These are phyloP conservation scores for Tachypleus tridentatus DNA, from an alignment of 1,140 invertebrate genomes.

Conservation along the genomic window DNA sequence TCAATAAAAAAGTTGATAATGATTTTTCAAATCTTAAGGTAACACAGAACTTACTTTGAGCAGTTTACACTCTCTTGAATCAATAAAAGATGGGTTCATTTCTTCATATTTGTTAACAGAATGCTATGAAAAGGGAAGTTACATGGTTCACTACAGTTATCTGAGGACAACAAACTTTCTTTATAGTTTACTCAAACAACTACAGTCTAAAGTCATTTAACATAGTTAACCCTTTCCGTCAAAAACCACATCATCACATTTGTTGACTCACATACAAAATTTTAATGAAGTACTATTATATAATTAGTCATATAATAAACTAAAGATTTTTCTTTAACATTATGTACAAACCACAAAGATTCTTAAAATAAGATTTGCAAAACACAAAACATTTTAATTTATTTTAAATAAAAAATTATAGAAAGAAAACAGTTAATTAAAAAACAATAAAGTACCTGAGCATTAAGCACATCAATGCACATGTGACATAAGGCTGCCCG, in stretches of 20 bases:
- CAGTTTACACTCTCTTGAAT: slow-evolving; percentile 91
- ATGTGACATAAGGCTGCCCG: slow-evolving; percentile 85
- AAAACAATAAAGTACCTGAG: slow-evolving; percentile 39
- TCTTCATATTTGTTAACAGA: slow-evolving; percentile 87
- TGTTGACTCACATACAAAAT: not conserved
- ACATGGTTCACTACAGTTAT: no score
- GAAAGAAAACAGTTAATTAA: not conserved
- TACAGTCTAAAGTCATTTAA: no score
- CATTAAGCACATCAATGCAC: slow-evolving; percentile 88
- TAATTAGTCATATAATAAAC: not conserved
- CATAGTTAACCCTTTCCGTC: no score
- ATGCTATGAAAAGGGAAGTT: slow-evolving; percentile 35
- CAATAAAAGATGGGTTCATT: slow-evolving; percentile 82
- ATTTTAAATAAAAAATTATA: not conserved
- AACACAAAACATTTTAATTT: not conserved
- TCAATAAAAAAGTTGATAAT: no score
- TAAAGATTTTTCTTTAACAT: not conserved
- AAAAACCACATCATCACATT: not conserved
- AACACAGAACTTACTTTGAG: slow-evolving; percentile 53
- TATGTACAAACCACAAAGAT: not conserved
- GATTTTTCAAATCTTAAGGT: no score
- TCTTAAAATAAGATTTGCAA: not conserved
- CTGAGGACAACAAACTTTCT: not conserved
- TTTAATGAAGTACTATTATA: not conserved
- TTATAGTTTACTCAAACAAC: no score